Evolutionary conservation across 2,797 vertebrate genomes (phyloP).

Genomic region (Astyanax mexicanus): DNA sequence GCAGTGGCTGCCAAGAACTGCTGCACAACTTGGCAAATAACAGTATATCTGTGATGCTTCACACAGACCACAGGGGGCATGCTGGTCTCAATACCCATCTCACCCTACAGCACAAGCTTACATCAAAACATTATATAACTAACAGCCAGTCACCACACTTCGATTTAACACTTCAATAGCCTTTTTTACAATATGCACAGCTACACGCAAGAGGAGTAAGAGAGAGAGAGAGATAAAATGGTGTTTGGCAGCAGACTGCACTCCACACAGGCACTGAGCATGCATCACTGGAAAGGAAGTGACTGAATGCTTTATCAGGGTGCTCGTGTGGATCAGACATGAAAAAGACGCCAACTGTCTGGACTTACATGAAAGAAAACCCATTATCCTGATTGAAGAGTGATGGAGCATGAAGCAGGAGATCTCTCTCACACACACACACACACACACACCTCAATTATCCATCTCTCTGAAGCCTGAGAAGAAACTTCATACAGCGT

Average conservation of each 20-base stretch:
- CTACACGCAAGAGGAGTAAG: background rate
- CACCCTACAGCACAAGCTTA: background rate
- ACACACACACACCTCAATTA: background rate
- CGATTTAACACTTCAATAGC: background rate
- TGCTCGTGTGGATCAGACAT: constrained; percentile 16
- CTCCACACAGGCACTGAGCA: background rate
- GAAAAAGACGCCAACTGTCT: constrained; percentile 28
- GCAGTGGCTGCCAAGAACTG: no score
- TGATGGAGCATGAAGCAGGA: constrained; percentile 1
- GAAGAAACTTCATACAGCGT: background rate
- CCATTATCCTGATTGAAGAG: constrained; percentile 14
- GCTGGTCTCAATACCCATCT: background rate
- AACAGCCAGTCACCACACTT: background rate
- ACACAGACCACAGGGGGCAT: background rate
- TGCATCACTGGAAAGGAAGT: background rate
- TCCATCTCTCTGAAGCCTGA: background rate
- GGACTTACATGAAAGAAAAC: constrained; percentile 29
- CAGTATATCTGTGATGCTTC: background rate
- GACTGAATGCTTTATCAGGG: constrained; percentile 33
- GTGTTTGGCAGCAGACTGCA: background rate
- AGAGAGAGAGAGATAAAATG: background rate
- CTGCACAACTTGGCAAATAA: background rate
- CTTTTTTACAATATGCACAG: background rate
- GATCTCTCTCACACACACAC: background rate
- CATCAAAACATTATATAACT: background rate